These are phyloP conservation scores for Prunella fulvescens DNA, from an alignment of 2,113 vertebrate species.

Conservation along the genomic window DNA sequence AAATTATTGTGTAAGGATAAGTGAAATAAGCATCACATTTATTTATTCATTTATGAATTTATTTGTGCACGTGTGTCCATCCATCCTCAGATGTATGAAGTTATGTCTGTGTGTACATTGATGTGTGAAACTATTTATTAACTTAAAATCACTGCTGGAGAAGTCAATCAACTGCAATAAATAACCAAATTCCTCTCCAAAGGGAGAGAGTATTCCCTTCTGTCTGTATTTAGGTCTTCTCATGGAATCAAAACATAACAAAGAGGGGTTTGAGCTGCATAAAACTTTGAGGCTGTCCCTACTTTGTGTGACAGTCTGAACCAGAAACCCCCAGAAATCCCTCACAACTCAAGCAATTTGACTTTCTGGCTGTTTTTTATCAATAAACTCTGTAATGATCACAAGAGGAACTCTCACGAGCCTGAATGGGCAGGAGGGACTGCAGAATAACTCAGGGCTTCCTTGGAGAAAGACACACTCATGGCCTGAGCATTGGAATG, in stretches of 20 bases:
- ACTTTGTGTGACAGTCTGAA: not conserved
- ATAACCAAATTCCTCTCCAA: not conserved
- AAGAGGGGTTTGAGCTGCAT: not conserved
- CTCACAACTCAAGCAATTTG: not conserved
- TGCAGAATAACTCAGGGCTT: not conserved
- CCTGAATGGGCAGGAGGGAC: not conserved
- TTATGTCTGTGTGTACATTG: not conserved
- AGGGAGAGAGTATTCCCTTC: not conserved
- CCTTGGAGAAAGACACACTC: fast-evolving
- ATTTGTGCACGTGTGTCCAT: fast-evolving
- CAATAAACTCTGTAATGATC: not conserved
- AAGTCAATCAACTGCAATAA: not conserved
- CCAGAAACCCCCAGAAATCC: not conserved
- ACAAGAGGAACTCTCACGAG: not conserved
- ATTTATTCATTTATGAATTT: not conserved
- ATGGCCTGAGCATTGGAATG: not conserved
- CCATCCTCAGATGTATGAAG: not conserved
- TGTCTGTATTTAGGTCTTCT: not conserved
- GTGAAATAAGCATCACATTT: not conserved
- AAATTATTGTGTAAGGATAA: not conserved
- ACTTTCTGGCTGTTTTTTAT: not conserved
- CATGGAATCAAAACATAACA: not conserved
- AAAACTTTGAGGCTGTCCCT: not conserved
- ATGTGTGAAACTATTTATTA: not conserved
- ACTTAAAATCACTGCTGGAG: not conserved